Percentiles rank a stretch among this genome's conserved stretches.
These are phyloP conservation scores for Ageneiosus marmoratus DNA, from an alignment of 2,113 vertebrate species.

Conservation along the genomic window DNA sequence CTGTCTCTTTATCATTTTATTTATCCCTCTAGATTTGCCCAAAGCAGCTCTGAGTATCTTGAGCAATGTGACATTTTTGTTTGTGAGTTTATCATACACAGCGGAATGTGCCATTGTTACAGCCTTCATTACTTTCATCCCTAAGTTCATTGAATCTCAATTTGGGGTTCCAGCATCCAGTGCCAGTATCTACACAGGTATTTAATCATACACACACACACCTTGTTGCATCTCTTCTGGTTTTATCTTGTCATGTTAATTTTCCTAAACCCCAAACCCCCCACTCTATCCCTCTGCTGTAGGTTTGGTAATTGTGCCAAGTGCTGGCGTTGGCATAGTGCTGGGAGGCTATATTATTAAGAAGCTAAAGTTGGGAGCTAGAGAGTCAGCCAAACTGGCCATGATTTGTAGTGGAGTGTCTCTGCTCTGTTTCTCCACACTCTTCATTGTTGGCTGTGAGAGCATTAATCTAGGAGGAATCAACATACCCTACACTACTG, in stretches of 20 bases:
- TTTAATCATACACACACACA: conserved; percentile 41
- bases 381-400: conserved; percentile 85
- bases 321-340: conserved; percentile 87
- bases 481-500: conserved; percentile 88
- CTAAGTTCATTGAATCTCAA: conserved; percentile 99
- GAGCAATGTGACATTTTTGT: conserved; percentile 98
- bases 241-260: not conserved
- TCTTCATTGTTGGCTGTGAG: conserved; percentile 89
- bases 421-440: conserved; percentile 85
- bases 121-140: conserved; percentile 99
- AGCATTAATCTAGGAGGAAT: conserved; percentile 89
- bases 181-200: conserved; percentile 99
- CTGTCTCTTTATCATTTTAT: not conserved
- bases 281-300: not conserved
- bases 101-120: conserved; percentile 99
- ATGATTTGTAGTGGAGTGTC: conserved; percentile 92
- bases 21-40: conserved; percentile 84
- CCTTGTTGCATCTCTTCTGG: not conserved
- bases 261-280: too few relatives aligned
- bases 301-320: conserved; percentile 89
- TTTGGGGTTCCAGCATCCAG: conserved; percentile 97
- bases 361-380: conserved; percentile 83
- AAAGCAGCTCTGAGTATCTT: conserved; percentile 95
- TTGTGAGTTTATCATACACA: conserved; percentile 98
- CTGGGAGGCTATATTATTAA: conserved; percentile 88